Base-by-base conservation (phyloP, 2,888 invertebrate species). In the Drosophila longiperda region DNA sequence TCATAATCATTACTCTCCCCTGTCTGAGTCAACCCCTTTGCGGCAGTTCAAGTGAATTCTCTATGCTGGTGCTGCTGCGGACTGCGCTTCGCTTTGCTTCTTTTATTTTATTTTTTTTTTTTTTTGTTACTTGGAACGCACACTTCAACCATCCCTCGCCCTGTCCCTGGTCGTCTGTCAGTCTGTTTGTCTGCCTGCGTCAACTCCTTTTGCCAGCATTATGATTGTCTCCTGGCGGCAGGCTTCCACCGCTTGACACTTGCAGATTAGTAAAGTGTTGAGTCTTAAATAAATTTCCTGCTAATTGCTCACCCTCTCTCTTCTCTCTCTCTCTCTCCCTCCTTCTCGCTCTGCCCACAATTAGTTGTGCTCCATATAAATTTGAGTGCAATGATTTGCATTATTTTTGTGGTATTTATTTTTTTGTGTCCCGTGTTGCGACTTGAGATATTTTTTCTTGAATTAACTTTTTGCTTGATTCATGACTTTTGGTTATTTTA, bases 181-280 rank as follows among this genome's bases (percentile, higher is more conserved):
- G 66, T 42, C 77, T 40, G 67, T 34, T 58, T 23, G 70, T 66
- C 81, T 71, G 83, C 67, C 83, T 64, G 66, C 65, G 87, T 84
- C 89, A 85, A 85, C 87, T 89, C 89, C 74, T 71, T 71, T 68
- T 72, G 42, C 80, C 74, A 80, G 63, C 76, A 78, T 80, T 69
- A 59, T 72, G 80, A 66, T 63, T 80, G 65, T 80, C 76, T 53
- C 36, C 61, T 60, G 61, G 49, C 52, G 40, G 64, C 69, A 57
- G 73, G 64, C 70, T 66, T 75, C 64, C 75, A 77, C 75, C 80
- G 90, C 88, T 91, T 91, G 91, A 91, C 91, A 91, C 92, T 91
- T 90, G 83, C 90, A 90, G 91, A 92, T 91, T 92, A 91, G 85
- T 81, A 87, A 89, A 90, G 89, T 91, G 91, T 90, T 91, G 86